phyloP scores from a whole-genome alignment of 2,797 vertebrate species.

The Neostethus bicornis region DNA sequence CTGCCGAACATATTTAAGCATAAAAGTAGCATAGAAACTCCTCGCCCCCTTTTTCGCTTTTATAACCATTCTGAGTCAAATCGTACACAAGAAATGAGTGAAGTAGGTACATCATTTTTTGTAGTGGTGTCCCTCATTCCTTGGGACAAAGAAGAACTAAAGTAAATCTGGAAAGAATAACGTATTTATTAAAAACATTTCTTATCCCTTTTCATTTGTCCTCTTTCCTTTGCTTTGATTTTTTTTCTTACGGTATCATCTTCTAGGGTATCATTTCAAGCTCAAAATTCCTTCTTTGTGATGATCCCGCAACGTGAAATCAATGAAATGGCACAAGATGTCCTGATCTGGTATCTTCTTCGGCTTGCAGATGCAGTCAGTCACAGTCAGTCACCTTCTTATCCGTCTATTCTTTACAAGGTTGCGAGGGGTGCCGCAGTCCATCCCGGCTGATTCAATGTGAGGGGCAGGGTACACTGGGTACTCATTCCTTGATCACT shows the following conservation, averaged over 20 bases:
- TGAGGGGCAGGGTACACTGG: too few relatives aligned
- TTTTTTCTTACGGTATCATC: not conserved
- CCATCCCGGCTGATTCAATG: too few relatives aligned
- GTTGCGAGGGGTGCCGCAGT: too few relatives aligned
- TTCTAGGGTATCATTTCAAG: not conserved
- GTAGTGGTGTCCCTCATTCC: not conserved
- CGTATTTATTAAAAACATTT: not conserved
- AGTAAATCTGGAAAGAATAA: conserved; percentile 1
- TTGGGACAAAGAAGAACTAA: not conserved
- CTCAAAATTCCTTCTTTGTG: not conserved
- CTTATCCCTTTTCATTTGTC: not conserved
- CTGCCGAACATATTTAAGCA: not conserved
- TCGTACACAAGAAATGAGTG: not conserved
- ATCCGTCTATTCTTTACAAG: too few relatives aligned
- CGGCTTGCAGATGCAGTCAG: not conserved
- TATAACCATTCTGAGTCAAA: not conserved
- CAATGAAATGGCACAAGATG: not conserved
- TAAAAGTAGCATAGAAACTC: not conserved
- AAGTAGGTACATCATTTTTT: too few relatives aligned
- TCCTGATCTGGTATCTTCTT: not conserved
- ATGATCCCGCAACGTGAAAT: not conserved
- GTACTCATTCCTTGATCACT: too few relatives aligned
- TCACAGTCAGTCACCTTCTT: too few relatives aligned
- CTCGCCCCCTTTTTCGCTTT: not conserved
- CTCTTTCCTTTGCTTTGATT: too few relatives aligned